A percentile compares a stretch with the other conserved stretches of the same genome.
Evolutionary conservation across 2,113 vertebrate species (phyloP).

Genomic region (Gymnogyps californianus): DNA sequence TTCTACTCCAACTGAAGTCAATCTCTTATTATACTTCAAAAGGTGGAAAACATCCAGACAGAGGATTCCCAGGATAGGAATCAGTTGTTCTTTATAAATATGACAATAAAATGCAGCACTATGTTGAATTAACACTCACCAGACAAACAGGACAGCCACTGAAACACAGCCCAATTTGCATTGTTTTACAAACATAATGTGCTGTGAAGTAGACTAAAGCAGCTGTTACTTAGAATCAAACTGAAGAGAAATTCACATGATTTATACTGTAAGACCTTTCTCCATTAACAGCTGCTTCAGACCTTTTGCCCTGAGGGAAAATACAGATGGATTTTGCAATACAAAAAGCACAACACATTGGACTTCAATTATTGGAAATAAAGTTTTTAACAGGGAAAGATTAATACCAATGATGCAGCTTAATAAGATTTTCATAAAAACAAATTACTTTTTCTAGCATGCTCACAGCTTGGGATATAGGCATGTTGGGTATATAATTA

Average conservation of each 20-base stretch:
- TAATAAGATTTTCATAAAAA: slow-evolving; percentile 18
- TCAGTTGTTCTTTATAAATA: not conserved
- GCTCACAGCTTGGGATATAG: not conserved
- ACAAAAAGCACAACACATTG: not conserved
- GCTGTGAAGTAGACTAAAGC: not conserved
- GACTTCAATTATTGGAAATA: slow-evolving; percentile 15
- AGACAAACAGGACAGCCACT: not conserved
- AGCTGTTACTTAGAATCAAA: slow-evolving; percentile 35
- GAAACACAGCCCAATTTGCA: not conserved
- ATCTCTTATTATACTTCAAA: not conserved
- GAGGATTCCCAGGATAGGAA: not conserved
- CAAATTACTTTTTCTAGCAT: not conserved
- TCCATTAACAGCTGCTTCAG: slow-evolving; percentile 27
- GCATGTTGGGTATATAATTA: not conserved
- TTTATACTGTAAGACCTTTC: slow-evolving; percentile 20
- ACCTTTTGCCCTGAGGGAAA: not conserved
- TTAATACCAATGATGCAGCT: not conserved
- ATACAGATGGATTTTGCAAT: not conserved
- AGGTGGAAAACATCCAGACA: not conserved
- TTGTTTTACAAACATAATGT: not conserved
- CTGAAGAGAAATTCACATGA: not conserved
- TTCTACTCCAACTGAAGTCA: not conserved
- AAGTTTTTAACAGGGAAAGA: not conserved
- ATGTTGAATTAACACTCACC: slow-evolving; percentile 10
- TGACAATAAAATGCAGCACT: not conserved